Conservation (phyloP, 2,888 invertebrate genomes). For the Chrysodeixis includens region DNA sequence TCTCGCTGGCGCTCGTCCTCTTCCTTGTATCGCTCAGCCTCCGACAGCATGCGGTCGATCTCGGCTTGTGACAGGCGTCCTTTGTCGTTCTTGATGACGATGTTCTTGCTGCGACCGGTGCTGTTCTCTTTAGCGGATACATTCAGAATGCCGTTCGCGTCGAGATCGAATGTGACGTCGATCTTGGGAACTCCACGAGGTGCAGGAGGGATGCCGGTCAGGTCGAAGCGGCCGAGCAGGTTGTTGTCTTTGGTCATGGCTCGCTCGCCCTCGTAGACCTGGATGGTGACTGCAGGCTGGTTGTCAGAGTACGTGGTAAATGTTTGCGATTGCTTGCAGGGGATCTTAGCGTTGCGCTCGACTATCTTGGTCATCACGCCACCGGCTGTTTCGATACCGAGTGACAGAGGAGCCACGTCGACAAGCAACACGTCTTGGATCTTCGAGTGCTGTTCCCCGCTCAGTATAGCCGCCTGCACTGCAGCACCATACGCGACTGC, state of each 20-base stretch:
- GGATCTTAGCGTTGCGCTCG: conserved; percentile 92
- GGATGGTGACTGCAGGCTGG: conserved; percentile 93
- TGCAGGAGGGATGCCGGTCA: conserved; percentile 92
- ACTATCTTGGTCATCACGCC: conserved; percentile 94
- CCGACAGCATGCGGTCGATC: conserved; percentile 93
- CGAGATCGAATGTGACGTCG: conserved; percentile 93
- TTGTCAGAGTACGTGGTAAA: conserved; percentile 95
- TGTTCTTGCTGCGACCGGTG: conserved; percentile 92
- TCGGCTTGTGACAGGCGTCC: conserved; percentile 94
- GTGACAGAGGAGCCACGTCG: conserved; percentile 90
- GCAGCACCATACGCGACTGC: conserved; percentile 95
- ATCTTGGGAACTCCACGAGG: conserved; percentile 92
- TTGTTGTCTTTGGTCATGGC: conserved; percentile 95
- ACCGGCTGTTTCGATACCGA: conserved; percentile 94
- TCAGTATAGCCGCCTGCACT: conserved; percentile 92
- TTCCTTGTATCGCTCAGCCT: conserved; percentile 92
- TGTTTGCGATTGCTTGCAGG: conserved; percentile 92
- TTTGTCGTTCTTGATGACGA: conserved; percentile 95
- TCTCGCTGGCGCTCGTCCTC: conserved; percentile 92
- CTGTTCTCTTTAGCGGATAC: conserved; percentile 94
- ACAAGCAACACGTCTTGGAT: conserved; percentile 92
- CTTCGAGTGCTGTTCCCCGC: conserved; percentile 92
- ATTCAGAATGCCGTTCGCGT: conserved; percentile 94
- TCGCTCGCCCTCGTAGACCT: conserved; percentile 93
- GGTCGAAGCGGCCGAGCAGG: conserved; percentile 90